Evolutionary conservation across 1,140 invertebrate genomes (phyloP).

Genomic region (Magallana gigas): DNA sequence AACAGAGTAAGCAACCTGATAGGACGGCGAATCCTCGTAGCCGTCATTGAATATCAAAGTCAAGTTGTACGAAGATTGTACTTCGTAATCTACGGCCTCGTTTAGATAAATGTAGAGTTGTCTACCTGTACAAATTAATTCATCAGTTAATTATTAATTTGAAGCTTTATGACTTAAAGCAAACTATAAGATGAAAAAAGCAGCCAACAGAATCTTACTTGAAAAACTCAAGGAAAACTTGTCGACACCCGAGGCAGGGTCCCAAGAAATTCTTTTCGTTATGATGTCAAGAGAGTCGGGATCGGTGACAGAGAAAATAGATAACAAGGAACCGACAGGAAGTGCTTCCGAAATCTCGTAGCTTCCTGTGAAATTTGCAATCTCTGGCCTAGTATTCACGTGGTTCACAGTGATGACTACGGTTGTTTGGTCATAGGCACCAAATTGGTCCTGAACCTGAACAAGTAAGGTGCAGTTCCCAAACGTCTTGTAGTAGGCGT

Average conservation of each 20-base stretch:
- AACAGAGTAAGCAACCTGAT: background rate
- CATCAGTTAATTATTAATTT: too few relatives aligned
- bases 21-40: background rate
- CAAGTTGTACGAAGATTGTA: background rate
- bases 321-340: background rate
- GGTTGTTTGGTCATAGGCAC: background rate
- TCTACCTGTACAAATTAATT: background rate
- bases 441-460: background rate
- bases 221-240: background rate
- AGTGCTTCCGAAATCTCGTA: background rate
- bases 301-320: constrained; percentile 6
- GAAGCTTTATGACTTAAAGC: too few relatives aligned
- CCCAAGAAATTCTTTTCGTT: background rate
- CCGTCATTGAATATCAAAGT: constrained; percentile 17
- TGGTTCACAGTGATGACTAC: background rate
- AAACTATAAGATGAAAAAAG: too few relatives aligned
- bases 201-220: background rate
- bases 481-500: background rate
- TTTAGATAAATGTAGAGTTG: constrained; percentile 1
- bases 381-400: background rate
- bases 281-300: constrained; percentile 13
- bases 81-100: background rate
- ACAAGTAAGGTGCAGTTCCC: constrained; percentile 2
- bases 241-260: background rate
- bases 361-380: background rate